Base-by-base conservation (phyloP, 2,113 vertebrate species). In the Podilymbus podiceps region DNA sequence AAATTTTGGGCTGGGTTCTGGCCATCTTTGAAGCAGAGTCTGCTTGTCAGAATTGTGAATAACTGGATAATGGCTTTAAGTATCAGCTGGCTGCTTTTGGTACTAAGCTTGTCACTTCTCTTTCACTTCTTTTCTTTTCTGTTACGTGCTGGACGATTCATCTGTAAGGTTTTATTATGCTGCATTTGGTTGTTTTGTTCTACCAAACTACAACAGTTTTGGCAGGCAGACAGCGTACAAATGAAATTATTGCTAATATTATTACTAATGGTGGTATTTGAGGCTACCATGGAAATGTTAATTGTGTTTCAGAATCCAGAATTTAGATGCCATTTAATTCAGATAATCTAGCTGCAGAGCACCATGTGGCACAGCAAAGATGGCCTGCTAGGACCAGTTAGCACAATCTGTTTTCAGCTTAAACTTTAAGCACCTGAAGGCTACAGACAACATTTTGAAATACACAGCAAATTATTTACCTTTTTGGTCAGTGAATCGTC, bases 401-500 rank as follows among this genome's bases (percentile, higher is more conserved):
- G 66, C 72, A 79, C 55, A 69, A 40, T 52, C 81, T 60, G 63
- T 25, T 59, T 38, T 33, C 68, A 15, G 47, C 35, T 20, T 63
- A 25, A 38, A 21, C 40, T 52, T 15, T 30, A 19, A 86, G 64
- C 59, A 1, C 60, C 7, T 1, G 3, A 38, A 15, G 35, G 14
- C 59, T 7, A 31, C 30, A 19, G 23, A 28, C 40, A 56, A 38
- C 0, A 2, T 17, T 35, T 20, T 15, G n/a, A 80, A 53, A 46
- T 1, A 28, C 25, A 6, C 23, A 50, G 76, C 25, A 47, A 14
- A 31, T 16, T 2, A 33, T 28, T 77, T 98, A 99, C 99, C 99
- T 99, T 99, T 98, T 99, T 99, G 95, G 99, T 99, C 95, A 99
- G 98, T 2, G 98, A 99, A 92, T 99, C 99, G 8, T 99, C 99